A percentile compares a stretch with the other conserved stretches of the same genome.
phyloP scores from a whole-genome alignment of 2,888 invertebrate species.

The Itoplectis maculator region DNA sequence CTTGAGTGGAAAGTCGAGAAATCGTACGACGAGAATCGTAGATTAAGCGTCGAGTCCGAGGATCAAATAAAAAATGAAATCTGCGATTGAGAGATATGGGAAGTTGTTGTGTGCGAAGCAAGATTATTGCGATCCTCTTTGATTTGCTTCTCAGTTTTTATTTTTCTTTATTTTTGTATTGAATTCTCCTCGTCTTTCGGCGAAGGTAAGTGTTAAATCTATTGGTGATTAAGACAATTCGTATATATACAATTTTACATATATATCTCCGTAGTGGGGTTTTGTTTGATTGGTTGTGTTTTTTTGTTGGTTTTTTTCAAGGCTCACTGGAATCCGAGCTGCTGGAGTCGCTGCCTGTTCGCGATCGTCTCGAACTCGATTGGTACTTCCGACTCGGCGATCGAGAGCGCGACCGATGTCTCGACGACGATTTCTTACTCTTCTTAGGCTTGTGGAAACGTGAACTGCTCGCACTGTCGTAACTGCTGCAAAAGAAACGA shows the following conservation, averaged over 20 bases:
- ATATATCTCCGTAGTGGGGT: slow-evolving; percentile 31
- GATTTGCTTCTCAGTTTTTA: slow-evolving; percentile 40
- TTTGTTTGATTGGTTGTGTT: slow-evolving; percentile 39
- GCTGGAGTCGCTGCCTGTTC: slow-evolving; percentile 79
- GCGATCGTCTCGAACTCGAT: slow-evolving; percentile 73
- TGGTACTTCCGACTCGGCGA: slow-evolving; percentile 79
- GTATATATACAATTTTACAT: slow-evolving; percentile 72
- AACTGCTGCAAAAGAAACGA: slow-evolving; percentile 71
- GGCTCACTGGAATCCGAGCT: slow-evolving; percentile 79
- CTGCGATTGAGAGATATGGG: background rate
- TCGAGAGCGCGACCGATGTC: slow-evolving; percentile 81
- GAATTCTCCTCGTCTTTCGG: slow-evolving; percentile 22
- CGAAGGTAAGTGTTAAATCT: slow-evolving; percentile 71
- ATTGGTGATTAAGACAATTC: slow-evolving; percentile 58
- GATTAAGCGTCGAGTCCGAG: slow-evolving; percentile 17
- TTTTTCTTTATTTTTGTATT: slow-evolving; percentile 43
- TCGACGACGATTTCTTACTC: slow-evolving; percentile 81
- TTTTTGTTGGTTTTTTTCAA: slow-evolving; percentile 67
- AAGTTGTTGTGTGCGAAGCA: slow-evolving; percentile 4
- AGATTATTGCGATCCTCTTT: slow-evolving; percentile 27
- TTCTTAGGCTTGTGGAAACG: slow-evolving; percentile 81
- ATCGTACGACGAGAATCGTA: slow-evolving; percentile 16
- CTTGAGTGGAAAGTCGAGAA: slow-evolving; percentile 31
- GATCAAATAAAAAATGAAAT: slow-evolving; percentile 4
- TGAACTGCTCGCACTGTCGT: slow-evolving; percentile 80